Percentiles rank a stretch among this genome's conserved stretches.
These are phyloP conservation scores for Philypnodon macrostomus DNA, from an alignment of 2,797 vertebrate genomes.

Conservation along the genomic window DNA sequence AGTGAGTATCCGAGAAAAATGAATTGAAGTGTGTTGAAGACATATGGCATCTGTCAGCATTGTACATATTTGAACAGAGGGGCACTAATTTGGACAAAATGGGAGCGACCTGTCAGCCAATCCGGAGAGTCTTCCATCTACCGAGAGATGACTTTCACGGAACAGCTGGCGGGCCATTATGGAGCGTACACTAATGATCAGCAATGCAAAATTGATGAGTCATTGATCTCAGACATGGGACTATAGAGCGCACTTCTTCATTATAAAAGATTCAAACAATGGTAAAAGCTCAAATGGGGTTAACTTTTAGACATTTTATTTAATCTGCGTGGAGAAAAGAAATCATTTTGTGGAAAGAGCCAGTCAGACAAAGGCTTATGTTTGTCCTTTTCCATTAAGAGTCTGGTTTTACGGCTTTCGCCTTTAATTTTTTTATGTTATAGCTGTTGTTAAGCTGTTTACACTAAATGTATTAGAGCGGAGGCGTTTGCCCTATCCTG, in stretches of 20 bases:
- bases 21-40: conserved; percentile 15
- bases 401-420: no score
- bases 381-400: background rate
- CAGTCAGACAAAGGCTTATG: background rate
- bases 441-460: no score
- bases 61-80: conserved; percentile 50
- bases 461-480: no score
- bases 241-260: conserved; percentile 34
- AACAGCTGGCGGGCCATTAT: conserved; percentile 71
- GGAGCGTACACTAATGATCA: conserved; percentile 65
- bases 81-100: conserved; percentile 56
- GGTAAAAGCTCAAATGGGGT: conserved; percentile 4
- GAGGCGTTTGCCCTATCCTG: no score
- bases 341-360: background rate
- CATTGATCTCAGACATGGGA: conserved; percentile 55
- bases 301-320: conserved; percentile 1
- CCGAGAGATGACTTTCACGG: conserved; percentile 58
- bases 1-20: conserved; percentile 20
- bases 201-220: conserved; percentile 71
- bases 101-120: conserved; percentile 41
- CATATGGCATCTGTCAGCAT: conserved; percentile 23
- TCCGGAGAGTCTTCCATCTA: conserved; percentile 31
- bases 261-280: conserved; percentile 20
- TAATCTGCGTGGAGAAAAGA: background rate
- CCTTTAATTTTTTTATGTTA: no score